A percentile compares a stretch with the other conserved stretches of the same genome.
phyloP scores from a whole-genome alignment of 2,113 vertebrate species.

The Microcebus lehilahytsara region DNA sequence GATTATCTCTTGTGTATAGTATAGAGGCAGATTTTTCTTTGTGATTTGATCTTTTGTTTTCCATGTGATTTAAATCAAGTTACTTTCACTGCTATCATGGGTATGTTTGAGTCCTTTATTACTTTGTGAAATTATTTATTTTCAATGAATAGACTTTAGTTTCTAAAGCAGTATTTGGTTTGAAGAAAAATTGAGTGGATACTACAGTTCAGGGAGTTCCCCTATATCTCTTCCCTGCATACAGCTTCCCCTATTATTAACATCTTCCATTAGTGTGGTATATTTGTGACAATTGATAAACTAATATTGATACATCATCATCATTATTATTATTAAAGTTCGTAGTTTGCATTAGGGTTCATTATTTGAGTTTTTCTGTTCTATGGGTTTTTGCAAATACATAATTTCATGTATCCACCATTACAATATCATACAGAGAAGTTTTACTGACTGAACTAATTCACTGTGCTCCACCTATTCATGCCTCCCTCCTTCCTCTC shows the following conservation, averaged over 20 bases:
- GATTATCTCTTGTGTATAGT: neutral
- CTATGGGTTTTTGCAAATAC: neutral
- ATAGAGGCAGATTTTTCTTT: neutral
- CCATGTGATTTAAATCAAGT: neutral
- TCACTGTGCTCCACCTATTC: neutral
- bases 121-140: neutral
- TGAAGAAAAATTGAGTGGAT: neutral
- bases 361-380: neutral
- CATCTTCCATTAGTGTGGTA: neutral
- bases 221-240: neutral
- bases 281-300: neutral
- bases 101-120: neutral
- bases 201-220: neutral
- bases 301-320: neutral
- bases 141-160: neutral
- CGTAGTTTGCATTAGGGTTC: neutral
- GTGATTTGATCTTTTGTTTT: neutral
- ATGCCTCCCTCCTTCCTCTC: neutral
- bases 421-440: neutral
- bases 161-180: neutral
- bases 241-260: neutral
- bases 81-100: neutral
- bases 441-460: neutral
- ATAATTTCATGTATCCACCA: neutral
- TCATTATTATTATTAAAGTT: neutral